phyloP scores from a whole-genome alignment of 2,113 vertebrate species.

The Acanthisitta chloris region DNA sequence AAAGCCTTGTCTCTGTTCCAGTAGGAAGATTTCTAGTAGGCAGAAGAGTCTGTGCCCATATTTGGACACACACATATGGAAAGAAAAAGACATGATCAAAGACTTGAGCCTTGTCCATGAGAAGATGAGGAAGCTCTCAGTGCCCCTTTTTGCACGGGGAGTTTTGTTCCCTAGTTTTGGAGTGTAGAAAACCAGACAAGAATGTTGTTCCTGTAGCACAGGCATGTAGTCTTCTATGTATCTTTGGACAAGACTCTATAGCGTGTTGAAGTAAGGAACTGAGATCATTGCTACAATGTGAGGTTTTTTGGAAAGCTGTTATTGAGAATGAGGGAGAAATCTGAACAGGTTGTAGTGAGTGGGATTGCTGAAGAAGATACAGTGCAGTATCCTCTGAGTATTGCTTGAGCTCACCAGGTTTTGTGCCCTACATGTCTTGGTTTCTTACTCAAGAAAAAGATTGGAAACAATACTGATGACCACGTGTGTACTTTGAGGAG shows the following conservation, averaged over 20 bases:
- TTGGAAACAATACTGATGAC: neutral
- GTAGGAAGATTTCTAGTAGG: neutral
- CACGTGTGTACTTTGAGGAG: neutral
- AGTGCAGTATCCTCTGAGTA: neutral
- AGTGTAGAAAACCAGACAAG: neutral
- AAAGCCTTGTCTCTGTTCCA: neutral
- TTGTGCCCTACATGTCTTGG: neutral
- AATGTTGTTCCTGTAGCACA: neutral
- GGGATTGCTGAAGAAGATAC: neutral
- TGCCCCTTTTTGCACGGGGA: neutral
- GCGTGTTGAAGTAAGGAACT: neutral
- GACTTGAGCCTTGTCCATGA: neutral
- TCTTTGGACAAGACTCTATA: neutral
- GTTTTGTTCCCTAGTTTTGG: neutral
- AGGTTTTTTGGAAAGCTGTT: neutral
- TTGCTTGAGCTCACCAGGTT: neutral
- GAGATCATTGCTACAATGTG: neutral
- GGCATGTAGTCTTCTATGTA: neutral
- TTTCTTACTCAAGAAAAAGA: neutral
- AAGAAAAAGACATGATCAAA: neutral
- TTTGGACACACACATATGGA: neutral
- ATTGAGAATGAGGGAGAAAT: neutral
- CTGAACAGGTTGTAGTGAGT: neutral
- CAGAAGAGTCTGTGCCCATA: rapidly evolving
- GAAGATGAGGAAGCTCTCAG: neutral